Evolutionary conservation across 2,113 vertebrate genomes (phyloP).

Genomic region (Lycaon pictus): DNA sequence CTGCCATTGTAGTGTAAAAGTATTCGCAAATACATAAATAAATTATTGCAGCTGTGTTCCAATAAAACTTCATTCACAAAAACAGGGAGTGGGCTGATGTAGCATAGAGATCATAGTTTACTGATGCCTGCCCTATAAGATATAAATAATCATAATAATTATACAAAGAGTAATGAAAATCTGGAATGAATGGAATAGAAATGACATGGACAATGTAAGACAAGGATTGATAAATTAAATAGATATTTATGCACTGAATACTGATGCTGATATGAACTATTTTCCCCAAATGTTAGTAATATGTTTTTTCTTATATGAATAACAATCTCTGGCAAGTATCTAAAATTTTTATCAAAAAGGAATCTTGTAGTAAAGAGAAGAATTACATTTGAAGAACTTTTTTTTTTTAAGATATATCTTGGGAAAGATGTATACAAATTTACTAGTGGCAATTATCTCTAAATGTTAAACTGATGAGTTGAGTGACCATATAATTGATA

Average conservation of each 20-base stretch:
- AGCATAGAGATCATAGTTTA: neutral
- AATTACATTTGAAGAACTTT: neutral
- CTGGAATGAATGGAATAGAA: neutral
- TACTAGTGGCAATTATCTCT: neutral
- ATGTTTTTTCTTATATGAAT: neutral
- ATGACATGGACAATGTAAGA: neutral
- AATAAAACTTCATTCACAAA: neutral
- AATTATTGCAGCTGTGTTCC: neutral
- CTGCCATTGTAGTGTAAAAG: neutral
- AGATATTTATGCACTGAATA: neutral
- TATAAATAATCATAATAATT: neutral
- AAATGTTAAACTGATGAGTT: neutral
- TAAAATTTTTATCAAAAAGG: slow-evolving; percentile 2
- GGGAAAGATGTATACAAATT: neutral
- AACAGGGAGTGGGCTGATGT: neutral
- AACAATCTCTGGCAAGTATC: neutral
- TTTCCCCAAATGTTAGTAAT: neutral
- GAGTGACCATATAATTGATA: neutral
- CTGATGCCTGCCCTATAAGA: neutral
- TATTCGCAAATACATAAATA: neutral
- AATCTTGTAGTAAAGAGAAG: neutral
- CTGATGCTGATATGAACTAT: neutral
- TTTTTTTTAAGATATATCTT: neutral
- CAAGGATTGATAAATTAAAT: neutral
- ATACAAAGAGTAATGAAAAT: neutral